Evolutionary conservation across 2,888 invertebrate species (phyloP), one percentile per base, ranked within the genome.

Genomic region (Melanchra persicariae): DNA sequence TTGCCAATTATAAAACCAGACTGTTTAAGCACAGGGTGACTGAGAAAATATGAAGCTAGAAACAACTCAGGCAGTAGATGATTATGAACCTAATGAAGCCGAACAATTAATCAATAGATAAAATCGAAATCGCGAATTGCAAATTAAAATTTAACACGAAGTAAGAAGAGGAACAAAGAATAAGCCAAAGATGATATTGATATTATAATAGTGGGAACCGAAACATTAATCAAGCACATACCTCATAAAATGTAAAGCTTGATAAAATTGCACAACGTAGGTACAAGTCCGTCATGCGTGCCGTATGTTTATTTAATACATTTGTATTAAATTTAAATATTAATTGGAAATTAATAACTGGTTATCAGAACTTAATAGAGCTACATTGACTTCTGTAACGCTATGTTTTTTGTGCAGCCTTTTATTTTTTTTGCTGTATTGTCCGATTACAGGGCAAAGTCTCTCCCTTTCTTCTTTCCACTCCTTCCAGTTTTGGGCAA

Each of bases 261-360:
- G 15, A 51, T 51, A 9, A 43, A 12, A 65, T 34, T 59, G 30
- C n/a, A 19, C 7, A 65, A 37, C 15, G 34, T 17, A 30, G 22
- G 8, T 40, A 9, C n/a, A 55, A 30, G 19, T 47, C 9, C 45
- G 19, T 60, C 30, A 24, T 24, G 59, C 34, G 8, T 34, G 15
- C 34, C 9, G 17, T 43, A 17, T 37, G 24, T 37, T 51, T 26
- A 24, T 19, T 24, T 43, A 22, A 22, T 22, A 15, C 8, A 65
- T 45, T 45, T 15, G 22, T 15, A 59, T 45, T 24, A 5, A 3
- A 47, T 65, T 59, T 60, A 24, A 57, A 64, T 57, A 30, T 57
- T 10, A 57, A 57, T 64, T 57, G 43, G 17, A 9, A 24, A 43
- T 64, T 58, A 40, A 57, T 57, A 43, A 64, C 40, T 58, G 63